These are phyloP conservation scores for Psittacus erithacus DNA, from an alignment of 2,113 vertebrate species.

Conservation along the genomic window DNA sequence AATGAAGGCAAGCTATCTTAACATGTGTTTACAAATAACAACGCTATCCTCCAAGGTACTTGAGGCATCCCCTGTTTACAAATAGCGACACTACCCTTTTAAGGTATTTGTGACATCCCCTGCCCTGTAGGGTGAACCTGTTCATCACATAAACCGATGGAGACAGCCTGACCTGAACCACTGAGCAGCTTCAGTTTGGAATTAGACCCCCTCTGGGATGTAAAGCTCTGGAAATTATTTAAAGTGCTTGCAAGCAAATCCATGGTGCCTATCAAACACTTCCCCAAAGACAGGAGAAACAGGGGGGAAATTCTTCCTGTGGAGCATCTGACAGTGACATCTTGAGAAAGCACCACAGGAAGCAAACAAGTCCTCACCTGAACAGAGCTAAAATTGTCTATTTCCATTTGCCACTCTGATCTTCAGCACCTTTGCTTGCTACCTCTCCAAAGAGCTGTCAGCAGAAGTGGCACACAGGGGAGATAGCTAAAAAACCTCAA, in stretches of 20 bases:
- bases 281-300: slow-evolving; percentile 21
- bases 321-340: slow-evolving; percentile 26
- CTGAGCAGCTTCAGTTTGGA: slow-evolving; percentile 14
- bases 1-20: neutral
- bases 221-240: slow-evolving; percentile 62
- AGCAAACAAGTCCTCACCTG: slow-evolving; percentile 39
- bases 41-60: neutral
- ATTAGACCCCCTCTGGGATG: slow-evolving; percentile 38
- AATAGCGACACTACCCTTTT: neutral
- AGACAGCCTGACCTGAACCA: slow-evolving; percentile 14
- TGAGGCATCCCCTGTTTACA: slow-evolving; percentile 30
- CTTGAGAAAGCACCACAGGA: slow-evolving; percentile 30
- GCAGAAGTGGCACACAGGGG: neutral
- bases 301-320: neutral
- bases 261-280: slow-evolving; percentile 45
- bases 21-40: slow-evolving; percentile 50
- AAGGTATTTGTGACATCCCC: neutral
- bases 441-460: slow-evolving; percentile 21
- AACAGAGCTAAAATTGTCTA: slow-evolving; percentile 32
- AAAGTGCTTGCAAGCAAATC: slow-evolving; percentile 60
- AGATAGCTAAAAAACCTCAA: neutral
- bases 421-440: slow-evolving; percentile 22
- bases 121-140: neutral
- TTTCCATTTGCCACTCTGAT: slow-evolving; percentile 23
- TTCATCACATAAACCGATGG: neutral